phyloP scores from a whole-genome alignment of 2,888 invertebrate genomes.

The Linyphia triangularis region DNA sequence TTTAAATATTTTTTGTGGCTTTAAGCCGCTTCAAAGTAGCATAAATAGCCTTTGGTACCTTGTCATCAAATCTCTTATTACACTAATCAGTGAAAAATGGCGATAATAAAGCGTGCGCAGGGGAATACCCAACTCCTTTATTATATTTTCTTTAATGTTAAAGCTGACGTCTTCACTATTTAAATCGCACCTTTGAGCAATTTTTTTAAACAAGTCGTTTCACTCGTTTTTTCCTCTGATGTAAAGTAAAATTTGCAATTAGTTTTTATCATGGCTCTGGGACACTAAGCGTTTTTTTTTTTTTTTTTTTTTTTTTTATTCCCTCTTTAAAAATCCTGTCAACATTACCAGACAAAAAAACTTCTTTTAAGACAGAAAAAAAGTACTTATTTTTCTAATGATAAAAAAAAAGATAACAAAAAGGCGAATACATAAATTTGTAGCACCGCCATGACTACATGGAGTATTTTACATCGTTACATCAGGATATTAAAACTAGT shows the following conservation, averaged over 20 bases:
- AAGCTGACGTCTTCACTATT: slow-evolving; percentile 15
- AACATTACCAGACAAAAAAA: background rate
- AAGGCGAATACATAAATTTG: background rate
- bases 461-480: background rate
- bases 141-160: too few species aligned
- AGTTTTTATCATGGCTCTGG: slow-evolving; percentile 18
- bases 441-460: too few species aligned
- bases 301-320: slow-evolving; percentile 1
- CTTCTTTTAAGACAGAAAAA: slow-evolving; percentile 10
- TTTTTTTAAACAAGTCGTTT: slow-evolving; percentile 31
- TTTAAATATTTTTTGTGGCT: too few species aligned
- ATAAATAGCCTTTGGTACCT: too few species aligned
- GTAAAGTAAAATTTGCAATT: slow-evolving; percentile 38
- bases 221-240: background rate
- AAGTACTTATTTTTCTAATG: slow-evolving; percentile 37
- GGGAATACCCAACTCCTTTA: too few species aligned
- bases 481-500: too few species aligned
- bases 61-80: too few species aligned
- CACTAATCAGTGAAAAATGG: slow-evolving; percentile 3
- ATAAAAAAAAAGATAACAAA: slow-evolving; percentile 12
- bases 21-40: too few species aligned
- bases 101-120: background rate
- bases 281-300: background rate
- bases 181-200: slow-evolving; percentile 37
- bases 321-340: background rate